phyloP scores from a whole-genome alignment of 2,113 vertebrate genomes.

The Hydrolagus affinis region DNA sequence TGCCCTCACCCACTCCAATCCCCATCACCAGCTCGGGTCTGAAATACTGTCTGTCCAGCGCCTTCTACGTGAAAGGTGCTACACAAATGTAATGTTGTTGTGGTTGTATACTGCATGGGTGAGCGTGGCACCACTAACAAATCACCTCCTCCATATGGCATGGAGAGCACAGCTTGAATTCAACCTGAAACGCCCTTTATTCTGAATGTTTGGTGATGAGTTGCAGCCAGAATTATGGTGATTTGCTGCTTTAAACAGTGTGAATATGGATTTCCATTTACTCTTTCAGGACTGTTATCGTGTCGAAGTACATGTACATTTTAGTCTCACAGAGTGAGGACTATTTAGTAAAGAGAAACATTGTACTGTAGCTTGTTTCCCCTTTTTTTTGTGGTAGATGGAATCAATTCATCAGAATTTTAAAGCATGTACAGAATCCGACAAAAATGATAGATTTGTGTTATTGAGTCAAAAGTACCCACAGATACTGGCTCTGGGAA shows the following conservation, averaged over 20 bases:
- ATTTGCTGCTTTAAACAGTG: neutral
- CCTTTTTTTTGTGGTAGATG: neutral
- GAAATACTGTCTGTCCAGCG: too few species aligned
- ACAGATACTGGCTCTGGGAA: constrained; percentile 1
- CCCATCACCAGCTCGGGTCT: too few species aligned
- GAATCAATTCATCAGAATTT: neutral
- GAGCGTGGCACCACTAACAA: too few species aligned
- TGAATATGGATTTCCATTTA: neutral
- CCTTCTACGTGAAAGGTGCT: too few species aligned
- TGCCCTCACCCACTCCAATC: too few species aligned
- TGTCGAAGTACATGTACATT: too few species aligned
- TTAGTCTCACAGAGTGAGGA: neutral
- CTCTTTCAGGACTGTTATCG: neutral
- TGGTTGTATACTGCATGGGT: too few species aligned
- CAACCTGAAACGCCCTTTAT: too few species aligned
- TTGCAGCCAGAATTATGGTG: neutral
- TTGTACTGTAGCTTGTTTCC: neutral
- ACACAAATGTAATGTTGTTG: too few species aligned
- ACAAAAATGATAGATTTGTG: neutral
- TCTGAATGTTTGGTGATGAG: too few species aligned
- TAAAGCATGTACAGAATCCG: neutral
- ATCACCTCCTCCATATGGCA: too few species aligned
- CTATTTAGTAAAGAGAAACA: neutral
- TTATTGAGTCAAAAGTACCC: neutral
- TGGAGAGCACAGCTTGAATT: too few species aligned